Conservation (phyloP, 2,888 invertebrate species). For the Cancer borealis region DNA sequence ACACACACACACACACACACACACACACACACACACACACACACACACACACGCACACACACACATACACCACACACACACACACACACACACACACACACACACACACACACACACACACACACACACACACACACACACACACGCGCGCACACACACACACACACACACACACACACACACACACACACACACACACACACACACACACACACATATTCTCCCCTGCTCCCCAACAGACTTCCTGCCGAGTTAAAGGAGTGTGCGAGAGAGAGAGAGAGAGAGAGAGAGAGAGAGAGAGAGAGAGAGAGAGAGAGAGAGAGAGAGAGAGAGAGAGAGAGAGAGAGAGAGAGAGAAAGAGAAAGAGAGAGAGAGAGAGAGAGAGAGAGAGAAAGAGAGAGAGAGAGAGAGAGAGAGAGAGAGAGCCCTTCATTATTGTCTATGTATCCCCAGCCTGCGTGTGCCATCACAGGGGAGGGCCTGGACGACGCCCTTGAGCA, state of each 20-base stretch:
- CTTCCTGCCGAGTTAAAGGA: not conserved
- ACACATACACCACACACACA: no score
- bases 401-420: not conserved
- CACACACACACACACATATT: no score
- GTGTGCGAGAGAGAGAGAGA: constrained; percentile 18
- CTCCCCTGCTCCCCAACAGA: no score
- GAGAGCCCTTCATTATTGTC: not conserved
- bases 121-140: no score
- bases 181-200: no score
- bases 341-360: not conserved
- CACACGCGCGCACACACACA: no score
- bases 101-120: no score
- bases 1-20: no score
- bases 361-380: constrained; percentile 1
- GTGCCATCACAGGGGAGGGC: constrained; percentile 98
- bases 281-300: constrained; percentile 34
- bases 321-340: constrained; percentile 9
- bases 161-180: no score
- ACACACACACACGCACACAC: no score
- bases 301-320: constrained; percentile 1
- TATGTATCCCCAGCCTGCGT: constrained; percentile 86
- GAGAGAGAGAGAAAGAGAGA: constrained; percentile 4
- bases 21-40: no score
- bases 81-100: no score
- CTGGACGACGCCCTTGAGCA: constrained; percentile 96